phyloP scores from a whole-genome alignment of 2,797 vertebrate genomes.

The Bradypus variegatus region DNA sequence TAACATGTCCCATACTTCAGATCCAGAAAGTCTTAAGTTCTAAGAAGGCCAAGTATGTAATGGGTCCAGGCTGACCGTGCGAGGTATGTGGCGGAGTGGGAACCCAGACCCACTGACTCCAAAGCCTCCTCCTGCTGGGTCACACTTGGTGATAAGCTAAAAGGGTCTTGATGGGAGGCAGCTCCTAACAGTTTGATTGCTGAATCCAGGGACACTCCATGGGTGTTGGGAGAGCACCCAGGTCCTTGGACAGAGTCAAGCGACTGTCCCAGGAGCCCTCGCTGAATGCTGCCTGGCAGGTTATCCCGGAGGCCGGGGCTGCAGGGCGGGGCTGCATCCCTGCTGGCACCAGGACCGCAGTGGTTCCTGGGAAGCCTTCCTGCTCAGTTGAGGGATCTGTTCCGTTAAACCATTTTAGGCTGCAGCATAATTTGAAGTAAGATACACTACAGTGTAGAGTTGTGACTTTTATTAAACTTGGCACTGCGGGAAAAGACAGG shows the following conservation, averaged over 20 bases:
- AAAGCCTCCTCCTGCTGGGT: neutral
- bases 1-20: neutral
- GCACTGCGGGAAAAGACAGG: neutral
- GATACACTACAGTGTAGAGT: neutral
- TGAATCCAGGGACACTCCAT: neutral
- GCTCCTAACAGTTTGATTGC: neutral
- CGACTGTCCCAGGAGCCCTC: neutral
- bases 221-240: neutral
- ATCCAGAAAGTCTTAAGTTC: neutral
- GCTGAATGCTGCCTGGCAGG: neutral
- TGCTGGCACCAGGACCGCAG: neutral
- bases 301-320: neutral
- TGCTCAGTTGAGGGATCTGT: neutral
- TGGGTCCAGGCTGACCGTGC: neutral
- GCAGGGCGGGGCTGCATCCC: neutral
- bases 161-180: neutral
- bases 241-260: neutral
- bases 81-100: neutral
- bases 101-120: neutral
- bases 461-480: neutral
- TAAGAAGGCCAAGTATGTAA: neutral
- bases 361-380: neutral
- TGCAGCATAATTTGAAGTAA: neutral
- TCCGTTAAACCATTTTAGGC: neutral
- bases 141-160: neutral